Evolutionary conservation across 2,888 invertebrate species (phyloP).

Genomic region (Mesorhabditis belari): DNA sequence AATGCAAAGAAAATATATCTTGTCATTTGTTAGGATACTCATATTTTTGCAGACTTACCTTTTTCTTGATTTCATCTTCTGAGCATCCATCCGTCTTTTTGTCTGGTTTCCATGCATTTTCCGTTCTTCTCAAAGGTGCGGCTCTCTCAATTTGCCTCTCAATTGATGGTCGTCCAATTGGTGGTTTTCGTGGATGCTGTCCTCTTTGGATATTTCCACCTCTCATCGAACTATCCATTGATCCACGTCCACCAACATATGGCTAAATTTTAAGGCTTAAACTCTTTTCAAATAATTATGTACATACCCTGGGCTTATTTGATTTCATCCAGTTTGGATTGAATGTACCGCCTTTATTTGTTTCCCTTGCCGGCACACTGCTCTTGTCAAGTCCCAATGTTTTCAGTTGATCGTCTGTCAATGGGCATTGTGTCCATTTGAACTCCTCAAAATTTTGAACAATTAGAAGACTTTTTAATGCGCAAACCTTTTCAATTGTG

Average conservation of each 20-base stretch:
- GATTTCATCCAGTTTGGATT: neutral
- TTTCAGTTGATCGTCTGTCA: neutral
- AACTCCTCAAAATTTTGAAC: neutral
- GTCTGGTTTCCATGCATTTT: constrained; percentile 40
- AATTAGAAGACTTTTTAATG: neutral
- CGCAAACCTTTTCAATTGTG: constrained; percentile 19
- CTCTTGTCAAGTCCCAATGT: neutral
- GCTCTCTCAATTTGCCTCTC: no score
- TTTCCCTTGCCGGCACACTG: constrained; percentile 2
- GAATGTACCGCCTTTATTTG: neutral
- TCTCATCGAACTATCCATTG: constrained; percentile 16
- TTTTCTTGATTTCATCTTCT: neutral
- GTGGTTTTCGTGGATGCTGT: constrained; percentile 11
- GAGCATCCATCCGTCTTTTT: constrained; percentile 4
- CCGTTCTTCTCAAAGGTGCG: constrained; percentile 17
- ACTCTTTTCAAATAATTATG: no score
- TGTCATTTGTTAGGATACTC: no score
- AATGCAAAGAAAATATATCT: neutral
- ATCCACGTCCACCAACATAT: constrained; percentile 8
- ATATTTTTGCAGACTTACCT: no score
- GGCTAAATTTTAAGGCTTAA: neutral
- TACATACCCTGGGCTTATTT: neutral
- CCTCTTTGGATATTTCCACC: constrained; percentile 10
- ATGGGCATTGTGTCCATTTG: neutral
- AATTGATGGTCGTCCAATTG: constrained; percentile 13